Conservation (phyloP, 2,888 invertebrate genomes). For the Cosmia pyralina region DNA sequence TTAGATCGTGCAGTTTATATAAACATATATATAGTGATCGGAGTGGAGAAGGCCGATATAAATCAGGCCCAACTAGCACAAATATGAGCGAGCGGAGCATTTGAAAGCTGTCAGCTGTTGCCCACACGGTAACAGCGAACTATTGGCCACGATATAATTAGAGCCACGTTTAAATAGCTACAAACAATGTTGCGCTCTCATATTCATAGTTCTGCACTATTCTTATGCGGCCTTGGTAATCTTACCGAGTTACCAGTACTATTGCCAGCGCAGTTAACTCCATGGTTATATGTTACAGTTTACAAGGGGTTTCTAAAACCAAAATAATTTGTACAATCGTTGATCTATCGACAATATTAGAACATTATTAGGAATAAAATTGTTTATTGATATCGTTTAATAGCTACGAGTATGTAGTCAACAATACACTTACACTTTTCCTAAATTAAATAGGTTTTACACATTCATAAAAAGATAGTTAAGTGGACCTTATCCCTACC, state of each 20-base stretch:
- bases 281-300: slow-evolving; percentile 52
- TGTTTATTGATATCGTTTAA: background rate
- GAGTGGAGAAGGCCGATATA: slow-evolving; percentile 58
- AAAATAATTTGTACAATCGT: background rate
- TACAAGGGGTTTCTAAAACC: slow-evolving; percentile 37
- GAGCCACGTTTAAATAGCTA: slow-evolving; percentile 75
- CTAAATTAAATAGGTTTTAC: background rate
- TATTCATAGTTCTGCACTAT: slow-evolving; percentile 80
- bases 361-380: background rate
- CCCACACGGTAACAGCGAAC: slow-evolving; percentile 70
- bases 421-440: background rate
- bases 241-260: slow-evolving; percentile 74
- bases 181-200: slow-evolving; percentile 79
- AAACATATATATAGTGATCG: slow-evolving; percentile 40
- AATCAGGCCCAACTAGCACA: slow-evolving; percentile 61
- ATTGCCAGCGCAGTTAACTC: slow-evolving; percentile 62
- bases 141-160: slow-evolving; percentile 78
- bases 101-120: slow-evolving; percentile 76
- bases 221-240: slow-evolving; percentile 82
- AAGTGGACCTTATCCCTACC: background rate
- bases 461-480: background rate
- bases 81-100: slow-evolving; percentile 65
- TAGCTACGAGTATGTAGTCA: background rate
- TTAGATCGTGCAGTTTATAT: slow-evolving; percentile 37
- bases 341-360: background rate